Evolutionary conservation across 1,140 invertebrate genomes (phyloP).

Genomic region (Nomia melanderi): DNA sequence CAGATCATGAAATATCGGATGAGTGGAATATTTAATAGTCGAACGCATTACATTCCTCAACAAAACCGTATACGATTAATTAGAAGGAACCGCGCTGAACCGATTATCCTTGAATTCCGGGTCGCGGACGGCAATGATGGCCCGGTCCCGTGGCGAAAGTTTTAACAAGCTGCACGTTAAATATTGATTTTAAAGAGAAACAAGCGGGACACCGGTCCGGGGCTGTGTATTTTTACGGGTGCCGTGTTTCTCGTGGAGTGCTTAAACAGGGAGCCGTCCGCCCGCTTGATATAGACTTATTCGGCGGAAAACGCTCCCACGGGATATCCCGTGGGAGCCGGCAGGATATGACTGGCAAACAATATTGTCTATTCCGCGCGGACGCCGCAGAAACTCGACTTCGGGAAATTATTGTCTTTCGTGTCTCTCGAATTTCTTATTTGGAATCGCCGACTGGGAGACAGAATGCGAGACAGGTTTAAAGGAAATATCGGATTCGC

Average conservation of each 20-base stretch:
- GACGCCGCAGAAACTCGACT: neutral
- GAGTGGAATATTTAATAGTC: no score
- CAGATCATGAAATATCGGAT: no score
- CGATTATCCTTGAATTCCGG: neutral
- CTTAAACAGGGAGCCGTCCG: neutral
- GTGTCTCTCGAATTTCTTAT: neutral
- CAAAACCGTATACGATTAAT: no score
- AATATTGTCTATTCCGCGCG: neutral
- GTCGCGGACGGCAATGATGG: neutral
- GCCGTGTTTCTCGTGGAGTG: neutral
- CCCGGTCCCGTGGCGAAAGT: neutral
- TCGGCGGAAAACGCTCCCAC: neutral
- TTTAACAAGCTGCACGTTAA: conserved; percentile 1
- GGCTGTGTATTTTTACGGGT: neutral
- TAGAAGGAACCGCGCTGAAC: no score
- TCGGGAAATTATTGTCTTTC: neutral
- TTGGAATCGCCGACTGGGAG: no score
- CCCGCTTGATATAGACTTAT: neutral
- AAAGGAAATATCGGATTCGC: no score
- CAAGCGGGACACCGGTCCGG: neutral
- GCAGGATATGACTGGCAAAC: neutral
- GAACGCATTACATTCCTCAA: no score
- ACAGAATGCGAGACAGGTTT: no score
- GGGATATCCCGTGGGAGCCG: neutral
- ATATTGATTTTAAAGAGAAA: conserved; percentile 4